Evolutionary conservation across 2,797 vertebrate genomes (phyloP).

Genomic region (Psittacula derbiana): DNA sequence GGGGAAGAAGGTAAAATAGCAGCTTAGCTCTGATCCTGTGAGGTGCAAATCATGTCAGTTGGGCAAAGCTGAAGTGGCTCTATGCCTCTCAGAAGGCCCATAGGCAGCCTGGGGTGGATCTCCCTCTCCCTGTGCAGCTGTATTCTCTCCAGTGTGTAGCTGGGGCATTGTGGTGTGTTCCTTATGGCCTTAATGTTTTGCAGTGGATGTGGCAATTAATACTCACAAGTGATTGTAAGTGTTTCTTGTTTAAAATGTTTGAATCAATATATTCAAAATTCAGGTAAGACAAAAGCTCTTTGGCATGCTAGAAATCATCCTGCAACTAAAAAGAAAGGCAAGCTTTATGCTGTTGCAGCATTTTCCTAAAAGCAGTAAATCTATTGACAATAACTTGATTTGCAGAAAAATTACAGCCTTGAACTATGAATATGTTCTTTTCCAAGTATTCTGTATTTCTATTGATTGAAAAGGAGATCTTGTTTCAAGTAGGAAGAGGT

Average conservation of each 20-base stretch:
- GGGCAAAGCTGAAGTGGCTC: neutral
- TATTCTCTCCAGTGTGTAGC: neutral
- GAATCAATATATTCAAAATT: neutral
- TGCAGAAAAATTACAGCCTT: neutral
- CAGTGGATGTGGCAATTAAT: neutral
- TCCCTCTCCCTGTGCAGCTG: neutral
- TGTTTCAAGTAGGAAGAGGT: neutral
- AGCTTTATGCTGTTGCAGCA: neutral
- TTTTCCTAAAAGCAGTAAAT: neutral
- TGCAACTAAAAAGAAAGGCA: neutral
- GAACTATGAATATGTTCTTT: neutral
- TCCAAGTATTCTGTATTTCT: neutral
- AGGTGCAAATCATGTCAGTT: rapidly evolving
- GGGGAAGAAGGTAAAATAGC: neutral
- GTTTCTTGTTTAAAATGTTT: neutral
- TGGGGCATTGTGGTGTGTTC: rapidly evolving
- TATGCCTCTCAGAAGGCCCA: neutral
- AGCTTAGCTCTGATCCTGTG: neutral
- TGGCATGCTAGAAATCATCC: neutral
- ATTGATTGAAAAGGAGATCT: neutral
- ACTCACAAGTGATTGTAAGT: neutral
- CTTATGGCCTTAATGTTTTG: neutral
- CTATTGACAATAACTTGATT: neutral
- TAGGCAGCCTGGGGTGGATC: neutral
- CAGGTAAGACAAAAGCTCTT: neutral